Conservation (phyloP, 2,888 invertebrate species). For the Onthophagus sagittarius region DNA sequence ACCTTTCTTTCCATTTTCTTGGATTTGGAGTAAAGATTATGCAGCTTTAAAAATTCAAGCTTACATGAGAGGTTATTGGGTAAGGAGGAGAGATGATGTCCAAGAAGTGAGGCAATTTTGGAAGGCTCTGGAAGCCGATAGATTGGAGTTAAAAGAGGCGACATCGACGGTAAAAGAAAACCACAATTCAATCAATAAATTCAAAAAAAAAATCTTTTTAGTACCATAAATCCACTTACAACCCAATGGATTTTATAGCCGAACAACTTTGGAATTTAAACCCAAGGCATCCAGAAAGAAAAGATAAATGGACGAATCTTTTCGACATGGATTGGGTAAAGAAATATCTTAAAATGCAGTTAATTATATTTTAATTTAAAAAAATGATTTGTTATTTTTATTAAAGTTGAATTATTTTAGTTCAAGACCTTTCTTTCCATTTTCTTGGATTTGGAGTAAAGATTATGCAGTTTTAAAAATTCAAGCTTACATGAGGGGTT, state of each 20-base stretch:
- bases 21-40: constrained; percentile 58
- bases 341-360: constrained; percentile 49
- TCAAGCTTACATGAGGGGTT: constrained; percentile 57
- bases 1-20: constrained; percentile 58
- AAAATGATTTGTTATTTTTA: background rate
- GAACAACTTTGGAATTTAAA: constrained; percentile 61
- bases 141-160: background rate
- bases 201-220: constrained; percentile 26
- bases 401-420: constrained; percentile 41
- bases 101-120: constrained; percentile 64
- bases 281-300: constrained; percentile 52
- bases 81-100: constrained; percentile 55
- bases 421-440: constrained; percentile 58
- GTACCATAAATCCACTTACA: constrained; percentile 56
- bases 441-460: constrained; percentile 59
- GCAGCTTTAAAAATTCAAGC: constrained; percentile 59
- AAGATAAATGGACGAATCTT: constrained; percentile 48
- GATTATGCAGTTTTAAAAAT: constrained; percentile 57
- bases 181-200: no score
- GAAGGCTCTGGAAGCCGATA: constrained; percentile 39
- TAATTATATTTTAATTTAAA: constrained; percentile 24
- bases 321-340: constrained; percentile 60
- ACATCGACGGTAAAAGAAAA: constrained; percentile 21
- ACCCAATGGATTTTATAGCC: constrained; percentile 59
- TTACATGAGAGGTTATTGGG: constrained; percentile 57